These are phyloP conservation scores for Linyphia triangularis DNA, from an alignment of 2,888 invertebrate species.

Conservation along the genomic window DNA sequence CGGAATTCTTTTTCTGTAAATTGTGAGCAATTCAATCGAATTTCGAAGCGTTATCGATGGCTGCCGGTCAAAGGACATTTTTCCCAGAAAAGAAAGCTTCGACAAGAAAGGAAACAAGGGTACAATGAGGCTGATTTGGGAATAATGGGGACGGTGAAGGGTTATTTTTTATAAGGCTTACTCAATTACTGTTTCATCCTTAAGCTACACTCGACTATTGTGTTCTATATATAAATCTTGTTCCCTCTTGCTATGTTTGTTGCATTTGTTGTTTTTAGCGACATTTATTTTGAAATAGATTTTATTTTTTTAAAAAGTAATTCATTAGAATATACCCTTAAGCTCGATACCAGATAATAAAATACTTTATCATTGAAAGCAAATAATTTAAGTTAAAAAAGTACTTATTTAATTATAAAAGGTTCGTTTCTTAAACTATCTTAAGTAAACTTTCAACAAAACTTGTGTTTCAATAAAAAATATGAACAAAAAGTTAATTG, in stretches of 20 bases:
- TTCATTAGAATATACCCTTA: neutral
- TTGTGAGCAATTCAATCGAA: constrained; percentile 66
- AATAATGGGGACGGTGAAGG: constrained; percentile 21
- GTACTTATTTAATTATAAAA: too few relatives aligned
- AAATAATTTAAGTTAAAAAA: too few relatives aligned
- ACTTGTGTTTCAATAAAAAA: too few relatives aligned
- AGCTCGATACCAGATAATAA: too few relatives aligned
- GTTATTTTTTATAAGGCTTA: neutral
- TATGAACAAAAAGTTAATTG: too few relatives aligned
- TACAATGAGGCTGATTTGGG: constrained; percentile 29
- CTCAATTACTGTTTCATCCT: neutral
- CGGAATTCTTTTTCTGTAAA: constrained; percentile 60
- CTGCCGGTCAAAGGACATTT: constrained; percentile 64
- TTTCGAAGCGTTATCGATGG: constrained; percentile 62
- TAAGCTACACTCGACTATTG: neutral
- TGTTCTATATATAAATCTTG: neutral
- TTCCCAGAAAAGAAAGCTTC: constrained; percentile 19
- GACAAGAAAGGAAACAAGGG: constrained; percentile 31
- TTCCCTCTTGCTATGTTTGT: neutral
- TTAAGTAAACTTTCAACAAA: too few relatives aligned
- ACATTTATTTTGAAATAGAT: neutral
- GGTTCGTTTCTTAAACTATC: too few relatives aligned
- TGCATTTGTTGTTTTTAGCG: neutral
- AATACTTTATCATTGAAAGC: too few relatives aligned
- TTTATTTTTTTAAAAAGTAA: neutral